Percentiles rank a stretch among this genome's conserved stretches.
Evolutionary conservation across 2,797 vertebrate genomes (phyloP).

Genomic region (Sebastes alutus): DNA sequence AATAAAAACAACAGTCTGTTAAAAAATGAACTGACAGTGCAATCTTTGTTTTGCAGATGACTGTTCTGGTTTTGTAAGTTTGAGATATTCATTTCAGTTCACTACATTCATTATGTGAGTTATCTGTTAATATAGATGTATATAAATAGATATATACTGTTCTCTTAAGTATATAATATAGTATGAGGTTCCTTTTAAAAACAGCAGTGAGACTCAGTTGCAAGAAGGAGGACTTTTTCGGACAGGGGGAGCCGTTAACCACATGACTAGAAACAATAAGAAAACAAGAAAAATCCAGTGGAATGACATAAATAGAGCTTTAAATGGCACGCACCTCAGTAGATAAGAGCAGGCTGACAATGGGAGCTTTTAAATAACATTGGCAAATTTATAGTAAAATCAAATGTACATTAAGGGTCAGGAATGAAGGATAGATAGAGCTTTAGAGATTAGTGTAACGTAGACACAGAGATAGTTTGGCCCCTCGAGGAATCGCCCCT

Average conservation of each 20-base stretch:
- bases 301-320: constrained; percentile 63
- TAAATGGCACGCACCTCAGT: constrained; percentile 83
- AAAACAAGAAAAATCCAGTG: constrained; percentile 31
- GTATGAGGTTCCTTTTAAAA: constrained; percentile 40
- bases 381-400: neutral
- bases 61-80: constrained; percentile 19
- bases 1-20: constrained; percentile 66
- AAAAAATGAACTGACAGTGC: constrained; percentile 36
- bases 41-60: constrained; percentile 31
- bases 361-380: neutral
- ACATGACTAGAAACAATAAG: constrained; percentile 52
- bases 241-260: constrained; percentile 82
- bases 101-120: constrained; percentile 74
- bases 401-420: neutral
- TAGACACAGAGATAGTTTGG: constrained; percentile 31
- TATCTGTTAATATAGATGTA: constrained; percentile 40
- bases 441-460: constrained; percentile 35
- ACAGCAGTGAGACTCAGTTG: constrained; percentile 61
- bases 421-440: neutral
- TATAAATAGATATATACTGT: constrained; percentile 46
- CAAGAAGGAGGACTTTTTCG: constrained; percentile 67
- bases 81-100: constrained; percentile 45
- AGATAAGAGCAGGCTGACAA: constrained; percentile 51
- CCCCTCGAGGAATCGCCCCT: constrained; percentile 37
- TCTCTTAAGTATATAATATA: constrained; percentile 35